Evolutionary conservation across 2,113 vertebrate species (phyloP).

Genomic region (Eolophus roseicapilla): DNA sequence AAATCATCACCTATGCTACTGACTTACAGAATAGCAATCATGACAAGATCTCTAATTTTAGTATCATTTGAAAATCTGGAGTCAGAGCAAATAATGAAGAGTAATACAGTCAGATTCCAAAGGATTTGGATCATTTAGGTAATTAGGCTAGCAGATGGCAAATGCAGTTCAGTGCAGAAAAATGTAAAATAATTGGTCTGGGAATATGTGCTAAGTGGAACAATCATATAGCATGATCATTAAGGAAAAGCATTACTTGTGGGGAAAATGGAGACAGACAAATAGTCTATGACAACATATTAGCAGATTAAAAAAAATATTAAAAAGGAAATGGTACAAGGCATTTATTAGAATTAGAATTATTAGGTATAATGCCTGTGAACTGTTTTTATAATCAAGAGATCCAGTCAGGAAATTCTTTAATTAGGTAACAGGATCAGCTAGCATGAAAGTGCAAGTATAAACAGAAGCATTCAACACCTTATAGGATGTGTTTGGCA

Average conservation of each 20-base stretch:
- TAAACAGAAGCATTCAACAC: background rate
- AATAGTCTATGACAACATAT: background rate
- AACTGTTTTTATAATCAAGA: background rate
- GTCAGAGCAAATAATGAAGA: conserved; percentile 50
- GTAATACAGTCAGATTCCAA: conserved; percentile 45
- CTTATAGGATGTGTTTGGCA: background rate
- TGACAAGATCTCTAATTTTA: conserved; percentile 29
- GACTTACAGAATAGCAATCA: background rate
- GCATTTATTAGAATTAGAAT: background rate
- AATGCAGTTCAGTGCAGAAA: conserved; percentile 22
- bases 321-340: background rate
- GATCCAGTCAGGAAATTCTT: background rate
- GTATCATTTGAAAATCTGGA: conserved; percentile 12
- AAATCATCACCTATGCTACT: background rate
- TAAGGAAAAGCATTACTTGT: background rate
- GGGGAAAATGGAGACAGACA: background rate
- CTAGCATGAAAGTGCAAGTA: background rate
- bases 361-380: background rate
- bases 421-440: background rate
- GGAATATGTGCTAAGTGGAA: background rate
- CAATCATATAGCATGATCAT: background rate
- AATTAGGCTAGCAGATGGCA: conserved; percentile 65
- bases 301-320: background rate
- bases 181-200: conserved; percentile 16
- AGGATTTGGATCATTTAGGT: conserved; percentile 48